These are phyloP conservation scores for Cheirogaleus major DNA, from an alignment of 2,797 vertebrate genomes.

Conservation along the genomic window DNA sequence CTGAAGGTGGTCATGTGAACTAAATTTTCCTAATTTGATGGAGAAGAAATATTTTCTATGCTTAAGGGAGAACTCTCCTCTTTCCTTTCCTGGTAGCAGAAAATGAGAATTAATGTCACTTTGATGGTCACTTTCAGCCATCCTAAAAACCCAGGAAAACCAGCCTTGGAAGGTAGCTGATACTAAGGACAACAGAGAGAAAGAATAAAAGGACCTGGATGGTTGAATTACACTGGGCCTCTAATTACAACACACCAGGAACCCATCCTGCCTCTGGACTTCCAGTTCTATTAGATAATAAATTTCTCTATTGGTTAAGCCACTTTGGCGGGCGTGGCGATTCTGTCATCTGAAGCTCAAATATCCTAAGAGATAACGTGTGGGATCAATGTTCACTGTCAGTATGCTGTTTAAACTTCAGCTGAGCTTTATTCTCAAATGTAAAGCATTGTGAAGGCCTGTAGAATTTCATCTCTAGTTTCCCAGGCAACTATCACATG, in stretches of 20 bases:
- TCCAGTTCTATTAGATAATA: neutral
- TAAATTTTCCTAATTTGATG: neutral
- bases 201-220: neutral
- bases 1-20: neutral
- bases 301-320: neutral
- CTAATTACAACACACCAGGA: neutral
- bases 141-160: neutral
- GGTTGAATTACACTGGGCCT: neutral
- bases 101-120: neutral
- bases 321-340: neutral
- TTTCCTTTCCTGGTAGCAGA: neutral
- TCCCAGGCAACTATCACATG: slow-evolving; percentile 78
- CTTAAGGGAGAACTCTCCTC: neutral
- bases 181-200: neutral
- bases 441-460: slow-evolving; percentile 52
- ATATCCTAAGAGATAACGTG: slow-evolving; percentile 3
- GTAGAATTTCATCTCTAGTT: slow-evolving; percentile 69
- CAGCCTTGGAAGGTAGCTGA: neutral
- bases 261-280: neutral
- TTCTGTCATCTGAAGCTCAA: slow-evolving; percentile 33
- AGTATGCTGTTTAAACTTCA: slow-evolving; percentile 53
- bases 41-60: neutral
- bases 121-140: neutral
- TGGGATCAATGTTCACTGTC: slow-evolving; percentile 16
- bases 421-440: slow-evolving; percentile 59